phyloP scores from a whole-genome alignment of 2,113 vertebrate genomes.

The Reinhardtius hippoglossoides region DNA sequence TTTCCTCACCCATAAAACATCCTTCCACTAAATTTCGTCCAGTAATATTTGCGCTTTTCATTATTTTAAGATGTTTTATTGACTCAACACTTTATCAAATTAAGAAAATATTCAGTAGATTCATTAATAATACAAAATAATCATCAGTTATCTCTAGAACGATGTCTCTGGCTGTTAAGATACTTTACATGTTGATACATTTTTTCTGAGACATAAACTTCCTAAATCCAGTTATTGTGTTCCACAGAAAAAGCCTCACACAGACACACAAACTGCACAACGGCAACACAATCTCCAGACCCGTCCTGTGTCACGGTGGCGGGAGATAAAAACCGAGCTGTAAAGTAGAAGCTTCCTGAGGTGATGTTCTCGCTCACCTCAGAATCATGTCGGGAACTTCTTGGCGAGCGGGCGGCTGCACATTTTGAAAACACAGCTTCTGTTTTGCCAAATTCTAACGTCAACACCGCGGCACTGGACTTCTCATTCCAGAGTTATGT shows the following conservation, averaged over 20 bases:
- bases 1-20: no score
- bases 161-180: no score
- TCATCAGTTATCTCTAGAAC: no score
- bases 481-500: slow-evolving; percentile 38
- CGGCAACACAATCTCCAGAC: not conserved
- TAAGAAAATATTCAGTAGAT: no score
- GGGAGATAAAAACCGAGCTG: not conserved
- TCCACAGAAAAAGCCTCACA: slow-evolving; percentile 6
- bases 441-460: slow-evolving; percentile 43
- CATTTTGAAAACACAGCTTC: slow-evolving; percentile 47
- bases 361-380: slow-evolving; percentile 31
- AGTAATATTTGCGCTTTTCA: no score
- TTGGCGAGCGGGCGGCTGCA: not conserved
- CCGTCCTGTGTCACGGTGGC: no score
- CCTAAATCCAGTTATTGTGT: not conserved
- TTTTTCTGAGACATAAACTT: no score
- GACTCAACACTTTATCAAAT: no score
- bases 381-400: slow-evolving; percentile 18
- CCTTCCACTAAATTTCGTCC: no score
- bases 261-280: not conserved
- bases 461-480: slow-evolving; percentile 38
- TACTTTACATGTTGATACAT: no score
- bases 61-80: no score
- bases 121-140: no score
- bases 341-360: not conserved